Evolutionary conservation across 2,888 invertebrate species (phyloP), one percentile per base, ranked within the genome.

Genomic region (Dione vanillae): DNA sequence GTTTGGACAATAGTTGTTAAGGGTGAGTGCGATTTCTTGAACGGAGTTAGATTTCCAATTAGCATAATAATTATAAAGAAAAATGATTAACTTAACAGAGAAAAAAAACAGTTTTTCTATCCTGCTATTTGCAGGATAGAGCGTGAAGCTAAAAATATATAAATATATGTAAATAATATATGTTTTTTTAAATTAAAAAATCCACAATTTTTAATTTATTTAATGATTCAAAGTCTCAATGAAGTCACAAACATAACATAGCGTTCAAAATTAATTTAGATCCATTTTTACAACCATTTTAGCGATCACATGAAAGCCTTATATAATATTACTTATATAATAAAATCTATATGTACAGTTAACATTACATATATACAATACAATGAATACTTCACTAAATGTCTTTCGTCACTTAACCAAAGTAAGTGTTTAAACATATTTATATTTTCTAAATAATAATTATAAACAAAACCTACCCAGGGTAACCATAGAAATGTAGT

Each of bases 401-500:
- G 68, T 69, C 68, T 69, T 69, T 69, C 68, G 20, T 69, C 40
- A n/a, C 40, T 51, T 49, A 64, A 45, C 9, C 0, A 19, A n/a
- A 45, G 3, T 8, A 56, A 56, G 37, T 16, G n/a, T 54, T 35
- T 37, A 10, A 11, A 37, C 37, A 56, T 37, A 11, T 16, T 37
- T 37, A 56, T 10, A 56, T n/a, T n/a, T n/a, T n/a, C n/a, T 11
- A 9, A 37, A 16, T 11, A 19, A 16, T n/a, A n/a, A n/a, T n/a
- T n/a, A n/a, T n/a, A n/a, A n/a, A n/a, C n/a, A n/a, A n/a, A n/a
- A n/a, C n/a, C n/a, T n/a, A n/a, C n/a, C n/a, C 27, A 27, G 27
- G 27, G 5, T 27, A 27, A 27, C 2, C 2, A 27, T 27, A 27
- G 2, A 27, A 27, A 27, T 27, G 2, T 27, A 27, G 27, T 27